These are phyloP conservation scores for Lasioglossum marginatum DNA, from an alignment of 2,888 invertebrate genomes.

Conservation along the genomic window DNA sequence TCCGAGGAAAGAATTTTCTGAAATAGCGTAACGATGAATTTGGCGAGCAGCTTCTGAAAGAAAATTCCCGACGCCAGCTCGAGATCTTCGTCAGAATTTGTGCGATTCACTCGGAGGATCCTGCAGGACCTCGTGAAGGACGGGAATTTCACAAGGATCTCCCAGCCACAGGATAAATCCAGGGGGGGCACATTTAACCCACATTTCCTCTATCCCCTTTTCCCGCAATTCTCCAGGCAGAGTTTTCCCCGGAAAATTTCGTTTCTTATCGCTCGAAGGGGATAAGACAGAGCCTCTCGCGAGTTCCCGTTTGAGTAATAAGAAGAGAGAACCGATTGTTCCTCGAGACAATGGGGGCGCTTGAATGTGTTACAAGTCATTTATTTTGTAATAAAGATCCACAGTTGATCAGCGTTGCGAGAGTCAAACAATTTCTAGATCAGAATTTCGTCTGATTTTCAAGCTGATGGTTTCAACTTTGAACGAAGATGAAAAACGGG, in stretches of 20 bases:
- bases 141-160: background rate
- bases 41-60: background rate
- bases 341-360: slow-evolving; percentile 17
- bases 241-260: slow-evolving; percentile 1
- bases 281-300: background rate
- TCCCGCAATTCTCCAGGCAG: background rate
- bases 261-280: slow-evolving; percentile 11
- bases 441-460: background rate
- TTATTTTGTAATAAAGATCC: background rate
- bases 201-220: background rate
- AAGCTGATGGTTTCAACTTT: background rate
- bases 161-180: slow-evolving; percentile 1
- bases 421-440: background rate
- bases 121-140: background rate
- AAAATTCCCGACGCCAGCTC: background rate
- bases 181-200: slow-evolving; percentile 5
- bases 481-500: background rate
- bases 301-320: background rate
- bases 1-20: background rate
- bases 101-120: background rate
- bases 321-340: slow-evolving; percentile 26
- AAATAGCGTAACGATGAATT: background rate
- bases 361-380: background rate
- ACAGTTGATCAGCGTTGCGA: too few species aligned
- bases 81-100: background rate